Evolutionary conservation across 1,140 invertebrate genomes (phyloP).

Genomic region (Temnothorax nylanderi): DNA sequence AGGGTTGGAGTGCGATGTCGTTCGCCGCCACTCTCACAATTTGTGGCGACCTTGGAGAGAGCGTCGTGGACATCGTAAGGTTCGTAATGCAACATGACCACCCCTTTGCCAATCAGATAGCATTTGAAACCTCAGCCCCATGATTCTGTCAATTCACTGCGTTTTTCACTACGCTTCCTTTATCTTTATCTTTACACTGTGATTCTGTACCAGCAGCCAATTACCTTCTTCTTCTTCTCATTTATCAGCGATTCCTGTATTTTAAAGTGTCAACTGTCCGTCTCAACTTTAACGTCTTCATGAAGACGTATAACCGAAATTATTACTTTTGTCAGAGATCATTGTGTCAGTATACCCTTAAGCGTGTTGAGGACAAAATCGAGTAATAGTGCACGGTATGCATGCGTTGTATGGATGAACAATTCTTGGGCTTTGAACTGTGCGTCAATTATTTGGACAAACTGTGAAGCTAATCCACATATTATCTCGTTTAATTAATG

Average conservation of each 20-base stretch:
- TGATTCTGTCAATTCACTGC: not conserved
- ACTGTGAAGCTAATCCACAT: too few species aligned
- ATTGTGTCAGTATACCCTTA: not conserved
- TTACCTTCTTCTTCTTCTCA: not conserved
- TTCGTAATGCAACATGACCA: not conserved
- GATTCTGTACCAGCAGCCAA: not conserved
- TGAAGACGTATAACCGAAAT: not conserved
- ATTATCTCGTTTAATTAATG: not conserved
- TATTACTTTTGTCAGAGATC: not conserved
- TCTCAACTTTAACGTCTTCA: not conserved
- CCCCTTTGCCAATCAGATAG: not conserved
- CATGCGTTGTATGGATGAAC: not conserved
- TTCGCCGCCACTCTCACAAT: not conserved
- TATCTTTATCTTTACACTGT: not conserved
- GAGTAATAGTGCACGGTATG: not conserved
- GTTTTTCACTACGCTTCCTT: not conserved
- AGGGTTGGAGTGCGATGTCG: not conserved
- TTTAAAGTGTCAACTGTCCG: conserved; percentile 23
- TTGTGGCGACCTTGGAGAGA: not conserved
- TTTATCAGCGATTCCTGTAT: conserved; percentile 1
- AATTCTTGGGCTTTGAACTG: not conserved
- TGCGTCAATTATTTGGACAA: not conserved
- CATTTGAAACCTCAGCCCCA: not conserved
- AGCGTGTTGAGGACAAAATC: not conserved
- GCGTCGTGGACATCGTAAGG: not conserved